Base-by-base conservation (phyloP, 2,888 invertebrate genomes). In the Aporophyla nigra region DNA sequence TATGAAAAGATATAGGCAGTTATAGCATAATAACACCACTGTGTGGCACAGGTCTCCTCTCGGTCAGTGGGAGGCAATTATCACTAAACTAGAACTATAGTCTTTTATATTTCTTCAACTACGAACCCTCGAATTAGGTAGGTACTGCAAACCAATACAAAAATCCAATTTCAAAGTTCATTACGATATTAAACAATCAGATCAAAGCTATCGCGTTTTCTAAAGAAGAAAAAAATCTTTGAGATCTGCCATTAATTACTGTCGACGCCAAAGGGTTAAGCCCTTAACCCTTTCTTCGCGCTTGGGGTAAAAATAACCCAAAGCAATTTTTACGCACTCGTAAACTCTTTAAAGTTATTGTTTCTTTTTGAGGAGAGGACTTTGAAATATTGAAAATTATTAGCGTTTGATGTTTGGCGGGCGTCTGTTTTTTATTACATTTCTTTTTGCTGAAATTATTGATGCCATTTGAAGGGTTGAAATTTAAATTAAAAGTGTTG, bases 341-440 rank as follows among this genome's bases (percentile, higher is more conserved):
- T 91, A 93, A 93, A 93, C 94, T 93, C 93, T 94, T 94, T 90
- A 91, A 93, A 95, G 92, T 95, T 95, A 96, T 96, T 96, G 96
- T 96, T 96, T 95, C 94, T 94, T 94, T 95, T 94, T 91, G 89
- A 91, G 88, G 88, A 91, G 81, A 87, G 86, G 95, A 94, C 96
- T 94, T 94, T 95, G 96, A 96, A 93, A 94, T 95, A 96, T 96
- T 92, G 88, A 91, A 91, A 92, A 93, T 95, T 95, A 94, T 95
- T 94, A 93, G 79, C 92, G 92, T 95, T 95, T 95, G 95, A 94
- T 94, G 94, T 94, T 93, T 91, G 92, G 85, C 89, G 74, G 88
- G 87, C 82, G 83, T 80, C 87, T 86, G 80, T 63, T 86, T 74
- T 72, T 81, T 88, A 81, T 83, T 76, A 76, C 63, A 43, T 74